Percentiles rank a stretch among this genome's conserved stretches.
phyloP scores from a whole-genome alignment of 2,113 vertebrate species.

The Poeciliopsis occidentalis region DNA sequence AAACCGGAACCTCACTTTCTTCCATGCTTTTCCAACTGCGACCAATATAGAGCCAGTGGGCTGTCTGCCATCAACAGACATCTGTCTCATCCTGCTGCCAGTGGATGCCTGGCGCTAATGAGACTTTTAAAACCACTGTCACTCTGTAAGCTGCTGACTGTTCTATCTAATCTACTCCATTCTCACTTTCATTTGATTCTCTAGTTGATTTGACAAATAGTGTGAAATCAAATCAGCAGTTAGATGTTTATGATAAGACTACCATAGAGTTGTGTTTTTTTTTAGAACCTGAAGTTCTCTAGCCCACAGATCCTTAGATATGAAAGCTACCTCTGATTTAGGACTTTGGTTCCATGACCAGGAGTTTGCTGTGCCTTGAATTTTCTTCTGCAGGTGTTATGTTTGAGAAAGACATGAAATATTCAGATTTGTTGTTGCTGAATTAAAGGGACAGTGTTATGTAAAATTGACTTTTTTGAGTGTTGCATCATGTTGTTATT shows the following conservation, averaged over 20 bases:
- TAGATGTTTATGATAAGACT: not conserved
- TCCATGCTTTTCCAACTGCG: conserved; percentile 23
- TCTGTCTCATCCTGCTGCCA: conserved; percentile 43
- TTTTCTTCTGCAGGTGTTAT: no score
- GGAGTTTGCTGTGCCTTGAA: not conserved
- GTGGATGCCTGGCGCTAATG: conserved; percentile 33
- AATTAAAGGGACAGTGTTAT: no score
- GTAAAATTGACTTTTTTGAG: no score
- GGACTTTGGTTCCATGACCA: not conserved
- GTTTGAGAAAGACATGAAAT: no score
- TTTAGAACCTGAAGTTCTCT: not conserved
- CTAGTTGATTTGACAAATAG: conserved; percentile 14
- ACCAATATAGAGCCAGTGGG: conserved; percentile 67
- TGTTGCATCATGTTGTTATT: no score
- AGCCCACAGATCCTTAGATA: not conserved
- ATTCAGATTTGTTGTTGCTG: no score
- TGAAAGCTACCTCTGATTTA: not conserved
- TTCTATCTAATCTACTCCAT: conserved; percentile 5
- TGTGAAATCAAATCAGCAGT: not conserved
- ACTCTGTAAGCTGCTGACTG: not conserved
- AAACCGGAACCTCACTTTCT: conserved; percentile 17
- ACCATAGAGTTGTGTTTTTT: not conserved
- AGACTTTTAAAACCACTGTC: conserved; percentile 9
- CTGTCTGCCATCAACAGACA: conserved; percentile 61
- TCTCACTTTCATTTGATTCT: not conserved